Evolutionary conservation across 2,113 vertebrate genomes (phyloP).

Genomic region (Halichoeres trimaculatus): DNA sequence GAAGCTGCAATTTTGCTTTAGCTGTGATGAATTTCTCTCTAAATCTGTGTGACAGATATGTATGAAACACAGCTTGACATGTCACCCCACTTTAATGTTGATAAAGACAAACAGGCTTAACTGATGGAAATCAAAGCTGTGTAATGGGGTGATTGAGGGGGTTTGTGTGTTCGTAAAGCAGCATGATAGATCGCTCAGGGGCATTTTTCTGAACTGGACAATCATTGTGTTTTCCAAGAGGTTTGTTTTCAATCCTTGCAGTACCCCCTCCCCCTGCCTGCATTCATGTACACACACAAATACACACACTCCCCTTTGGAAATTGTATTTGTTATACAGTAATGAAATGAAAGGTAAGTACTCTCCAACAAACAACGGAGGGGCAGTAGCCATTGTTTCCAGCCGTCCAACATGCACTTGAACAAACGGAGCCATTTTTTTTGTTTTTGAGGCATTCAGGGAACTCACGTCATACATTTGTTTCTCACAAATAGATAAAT

Average conservation of each 20-base stretch:
- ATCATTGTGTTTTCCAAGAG: conserved; percentile 63
- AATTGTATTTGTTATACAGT: conserved; percentile 61
- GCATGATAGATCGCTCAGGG: conserved; percentile 35
- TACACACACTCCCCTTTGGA: conserved; percentile 43
- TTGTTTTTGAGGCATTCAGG: conserved; percentile 37
- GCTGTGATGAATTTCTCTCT: background rate
- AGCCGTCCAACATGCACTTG: conserved; percentile 55
- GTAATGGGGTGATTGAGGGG: background rate
- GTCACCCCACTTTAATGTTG: background rate
- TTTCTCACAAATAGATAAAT: conserved; percentile 16
- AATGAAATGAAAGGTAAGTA: conserved; percentile 71
- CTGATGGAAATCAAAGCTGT: background rate
- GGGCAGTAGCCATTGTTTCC: conserved; percentile 60
- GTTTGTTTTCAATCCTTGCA: conserved; percentile 62
- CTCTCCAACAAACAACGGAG: conserved; percentile 68
- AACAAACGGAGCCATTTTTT: conserved; percentile 31
- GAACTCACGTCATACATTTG: conserved; percentile 50
- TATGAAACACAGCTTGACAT: conserved; percentile 6
- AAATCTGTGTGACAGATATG: background rate
- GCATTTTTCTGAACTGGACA: conserved; percentile 44
- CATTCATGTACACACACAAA: conserved; percentile 49
- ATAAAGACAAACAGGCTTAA: conserved; percentile 1
- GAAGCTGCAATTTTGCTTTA: conserved; percentile 3
- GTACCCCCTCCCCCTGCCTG: conserved; percentile 1
- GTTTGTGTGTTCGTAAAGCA: conserved; percentile 1